Percentiles rank a stretch among this genome's conserved stretches.
phyloP scores from a whole-genome alignment of 1,140 invertebrate genomes.

The Zaprionus kolodkinae region DNA sequence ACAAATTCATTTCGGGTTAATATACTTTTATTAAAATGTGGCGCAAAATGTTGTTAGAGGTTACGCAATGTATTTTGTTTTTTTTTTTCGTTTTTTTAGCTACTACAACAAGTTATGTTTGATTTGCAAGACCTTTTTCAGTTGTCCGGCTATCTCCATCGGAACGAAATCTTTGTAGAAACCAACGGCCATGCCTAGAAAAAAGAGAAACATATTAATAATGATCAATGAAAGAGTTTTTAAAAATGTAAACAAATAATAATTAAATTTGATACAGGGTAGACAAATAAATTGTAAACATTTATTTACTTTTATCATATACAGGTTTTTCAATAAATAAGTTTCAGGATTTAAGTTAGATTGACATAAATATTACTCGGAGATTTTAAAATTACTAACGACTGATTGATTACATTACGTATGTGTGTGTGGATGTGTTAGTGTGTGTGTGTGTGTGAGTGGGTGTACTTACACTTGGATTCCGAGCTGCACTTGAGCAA shows the following conservation, averaged over 20 bases:
- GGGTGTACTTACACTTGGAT: constrained; percentile 21
- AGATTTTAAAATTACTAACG: constrained; percentile 33
- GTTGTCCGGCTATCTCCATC: background rate
- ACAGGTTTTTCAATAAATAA: constrained; percentile 37
- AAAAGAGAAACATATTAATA: constrained; percentile 57
- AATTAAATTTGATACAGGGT: background rate
- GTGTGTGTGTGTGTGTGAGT: background rate
- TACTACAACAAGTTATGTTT: constrained; percentile 21
- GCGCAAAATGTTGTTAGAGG: constrained; percentile 24
- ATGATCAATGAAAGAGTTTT: constrained; percentile 5
- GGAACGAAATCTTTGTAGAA: background rate
- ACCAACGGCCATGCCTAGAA: constrained; percentile 30
- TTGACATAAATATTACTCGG: constrained; percentile 19
- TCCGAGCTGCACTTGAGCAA: constrained; percentile 28
- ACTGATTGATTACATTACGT: constrained; percentile 20
- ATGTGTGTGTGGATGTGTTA: background rate
- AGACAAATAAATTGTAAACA: constrained; percentile 64
- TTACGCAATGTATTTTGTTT: background rate
- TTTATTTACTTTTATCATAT: constrained; percentile 67
- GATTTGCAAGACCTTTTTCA: constrained; percentile 29
- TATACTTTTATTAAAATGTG: constrained; percentile 29
- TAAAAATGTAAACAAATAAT: background rate
- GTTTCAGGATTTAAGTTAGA: constrained; percentile 11
- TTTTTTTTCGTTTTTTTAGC: too few species aligned
- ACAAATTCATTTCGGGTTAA: constrained; percentile 39